phyloP scores from a whole-genome alignment of 2,888 invertebrate species.

The Prostheceraeus crozeri region DNA sequence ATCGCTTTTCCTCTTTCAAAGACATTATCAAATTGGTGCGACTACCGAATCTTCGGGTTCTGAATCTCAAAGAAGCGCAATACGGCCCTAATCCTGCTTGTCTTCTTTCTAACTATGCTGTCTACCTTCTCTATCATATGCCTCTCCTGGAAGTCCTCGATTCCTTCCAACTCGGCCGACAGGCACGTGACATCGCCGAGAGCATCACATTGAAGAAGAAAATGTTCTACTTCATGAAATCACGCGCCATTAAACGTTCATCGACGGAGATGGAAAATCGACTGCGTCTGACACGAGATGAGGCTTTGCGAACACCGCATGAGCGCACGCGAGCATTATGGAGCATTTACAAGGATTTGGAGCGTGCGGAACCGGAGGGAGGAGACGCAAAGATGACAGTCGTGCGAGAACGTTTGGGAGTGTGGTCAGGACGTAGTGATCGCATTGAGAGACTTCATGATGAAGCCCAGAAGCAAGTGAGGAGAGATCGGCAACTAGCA shows the following conservation, averaged over 20 bases:
- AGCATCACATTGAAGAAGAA: conserved; percentile 56
- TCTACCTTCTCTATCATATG: conserved; percentile 54
- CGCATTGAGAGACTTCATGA: conserved; percentile 44
- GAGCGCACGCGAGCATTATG: conserved; percentile 22
- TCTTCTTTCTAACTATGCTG: conserved; percentile 54
- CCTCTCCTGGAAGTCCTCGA: conserved; percentile 50
- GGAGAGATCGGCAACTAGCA: conserved; percentile 44
- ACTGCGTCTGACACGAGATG: conserved; percentile 22
- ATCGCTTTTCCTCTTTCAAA: conserved; percentile 51
- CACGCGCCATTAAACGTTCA: conserved; percentile 5
- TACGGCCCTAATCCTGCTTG: conserved; percentile 51
- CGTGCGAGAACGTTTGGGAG: not conserved
- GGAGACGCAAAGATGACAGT: conserved; percentile 14
- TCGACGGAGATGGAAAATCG: not conserved
- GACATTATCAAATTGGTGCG: conserved; percentile 51
- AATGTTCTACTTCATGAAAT: conserved; percentile 55
- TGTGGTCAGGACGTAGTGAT: conserved; percentile 23
- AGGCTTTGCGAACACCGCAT: conserved; percentile 18
- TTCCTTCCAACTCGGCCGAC: conserved; percentile 50
- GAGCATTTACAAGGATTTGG: not conserved
- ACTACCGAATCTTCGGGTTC: conserved; percentile 45
- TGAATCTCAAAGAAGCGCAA: conserved; percentile 52
- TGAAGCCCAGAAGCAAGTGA: conserved; percentile 44
- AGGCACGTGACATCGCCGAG: conserved; percentile 51
- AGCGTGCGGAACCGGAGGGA: conserved; percentile 7